Evolutionary conservation across 2,113 vertebrate species (phyloP).

Genomic region (Camelus dromedarius): DNA sequence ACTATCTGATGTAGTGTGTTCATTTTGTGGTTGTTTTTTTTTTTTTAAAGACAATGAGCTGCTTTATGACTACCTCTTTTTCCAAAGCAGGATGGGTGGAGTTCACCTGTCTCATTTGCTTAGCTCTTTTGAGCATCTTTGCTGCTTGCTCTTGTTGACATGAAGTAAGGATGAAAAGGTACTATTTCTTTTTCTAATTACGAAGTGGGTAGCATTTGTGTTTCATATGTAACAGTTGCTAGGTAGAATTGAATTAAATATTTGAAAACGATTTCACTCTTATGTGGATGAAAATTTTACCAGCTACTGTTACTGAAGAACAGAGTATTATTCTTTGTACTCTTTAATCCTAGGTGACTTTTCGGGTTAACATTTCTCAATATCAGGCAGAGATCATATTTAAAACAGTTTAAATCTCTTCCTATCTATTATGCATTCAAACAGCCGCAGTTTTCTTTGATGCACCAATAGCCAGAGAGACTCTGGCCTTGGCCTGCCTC

Average conservation of each 20-base stretch:
- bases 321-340: background rate
- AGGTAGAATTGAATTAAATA: conserved; percentile 55
- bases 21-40: background rate
- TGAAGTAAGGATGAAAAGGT: background rate
- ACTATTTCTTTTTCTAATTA: background rate
- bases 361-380: conserved; percentile 62
- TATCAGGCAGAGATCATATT: conserved; percentile 68
- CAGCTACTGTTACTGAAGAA: conserved; percentile 24
- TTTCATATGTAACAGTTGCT: conserved; percentile 24
- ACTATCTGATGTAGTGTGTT: conserved; percentile 29
- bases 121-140: conserved; percentile 42
- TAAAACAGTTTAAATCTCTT: conserved; percentile 75
- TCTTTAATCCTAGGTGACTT: conserved; percentile 71
- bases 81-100: conserved; percentile 25
- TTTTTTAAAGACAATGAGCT: conserved; percentile 21
- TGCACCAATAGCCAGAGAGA: background rate
- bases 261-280: conserved; percentile 52
- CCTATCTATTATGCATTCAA: conserved; percentile 50
- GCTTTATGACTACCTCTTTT: background rate
- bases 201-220: background rate
- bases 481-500: background rate
- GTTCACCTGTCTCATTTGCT: conserved; percentile 52
- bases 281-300: conserved; percentile 13
- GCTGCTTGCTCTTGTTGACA: conserved; percentile 37
- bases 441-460: conserved; percentile 52